Evolutionary conservation across 2,113 vertebrate genomes (phyloP).

Genomic region (Noctilio leporinus): DNA sequence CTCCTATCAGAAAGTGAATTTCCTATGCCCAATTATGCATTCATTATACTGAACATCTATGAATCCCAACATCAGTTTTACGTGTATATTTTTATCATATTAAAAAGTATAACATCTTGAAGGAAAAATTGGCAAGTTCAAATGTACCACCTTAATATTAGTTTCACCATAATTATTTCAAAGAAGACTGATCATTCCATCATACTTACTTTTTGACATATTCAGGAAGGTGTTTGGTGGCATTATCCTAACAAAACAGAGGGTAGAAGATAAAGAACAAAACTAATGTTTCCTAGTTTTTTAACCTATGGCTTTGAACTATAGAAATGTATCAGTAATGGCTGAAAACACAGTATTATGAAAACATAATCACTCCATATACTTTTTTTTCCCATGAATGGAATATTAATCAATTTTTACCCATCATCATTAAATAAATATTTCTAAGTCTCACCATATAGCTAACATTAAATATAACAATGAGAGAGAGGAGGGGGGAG

Average conservation of each 20-base stretch:
- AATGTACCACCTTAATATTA: not conserved
- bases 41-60: not conserved
- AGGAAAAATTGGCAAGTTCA: not conserved
- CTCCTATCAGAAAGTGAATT: not conserved
- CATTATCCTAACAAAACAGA: not conserved
- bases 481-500: not conserved
- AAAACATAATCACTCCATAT: not conserved
- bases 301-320: not conserved
- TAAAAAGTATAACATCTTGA: not conserved
- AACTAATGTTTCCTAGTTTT: not conserved
- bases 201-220: not conserved
- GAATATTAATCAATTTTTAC: not conserved
- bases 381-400: not conserved
- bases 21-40: not conserved
- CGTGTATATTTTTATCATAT: not conserved
- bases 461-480: not conserved
- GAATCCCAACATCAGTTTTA: not conserved
- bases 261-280: not conserved
- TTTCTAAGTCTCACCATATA: not conserved
- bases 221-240: not conserved
- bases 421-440: not conserved
- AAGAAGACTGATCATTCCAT: not conserved
- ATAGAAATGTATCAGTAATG: not conserved
- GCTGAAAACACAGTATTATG: not conserved
- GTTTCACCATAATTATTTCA: slow-evolving; percentile 57